A percentile compares a stretch with the other conserved stretches of the same genome.
Conservation (phyloP, 2,888 invertebrate genomes). For the Phania funesta region DNA sequence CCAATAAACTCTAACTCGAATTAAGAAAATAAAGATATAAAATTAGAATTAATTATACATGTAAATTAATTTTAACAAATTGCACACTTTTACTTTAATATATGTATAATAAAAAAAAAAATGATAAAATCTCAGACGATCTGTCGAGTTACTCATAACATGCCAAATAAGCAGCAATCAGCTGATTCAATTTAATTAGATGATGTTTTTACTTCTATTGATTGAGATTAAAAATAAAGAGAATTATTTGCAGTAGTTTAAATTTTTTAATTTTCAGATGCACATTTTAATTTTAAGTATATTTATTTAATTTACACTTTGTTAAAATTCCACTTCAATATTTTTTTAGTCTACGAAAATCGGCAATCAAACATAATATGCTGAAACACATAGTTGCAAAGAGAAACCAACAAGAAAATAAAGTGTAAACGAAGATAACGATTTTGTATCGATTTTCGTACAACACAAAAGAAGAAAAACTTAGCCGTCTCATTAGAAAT, state of each 20-base stretch:
- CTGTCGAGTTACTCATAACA: not conserved
- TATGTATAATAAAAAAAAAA: not conserved
- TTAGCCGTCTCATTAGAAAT: slow-evolving; percentile 30
- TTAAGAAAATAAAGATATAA: too few species aligned
- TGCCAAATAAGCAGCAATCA: slow-evolving; percentile 16
- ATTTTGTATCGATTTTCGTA: slow-evolving; percentile 65
- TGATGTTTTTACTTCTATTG: too few species aligned
- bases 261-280: too few species aligned
- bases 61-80: too few species aligned
- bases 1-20: too few species aligned
- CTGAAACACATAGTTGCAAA: slow-evolving; percentile 41
- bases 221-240: not conserved
- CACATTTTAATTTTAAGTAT: not conserved
- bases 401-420: slow-evolving; percentile 22
- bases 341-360: slow-evolving; percentile 9
- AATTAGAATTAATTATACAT: too few species aligned
- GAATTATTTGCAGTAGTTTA: not conserved
- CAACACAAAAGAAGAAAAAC: slow-evolving; percentile 51
- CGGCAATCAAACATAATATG: slow-evolving; percentile 21
- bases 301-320: too few species aligned
- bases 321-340: not conserved
- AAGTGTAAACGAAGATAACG: slow-evolving; percentile 56
- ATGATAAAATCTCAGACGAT: slow-evolving; percentile 2
- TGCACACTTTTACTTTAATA: not conserved
- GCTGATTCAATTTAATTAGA: slow-evolving; percentile 10